Percentiles rank a stretch among this genome's conserved stretches.
Evolutionary conservation across 2,113 vertebrate species (phyloP).

Genomic region (Notarius quadriscutis): DNA sequence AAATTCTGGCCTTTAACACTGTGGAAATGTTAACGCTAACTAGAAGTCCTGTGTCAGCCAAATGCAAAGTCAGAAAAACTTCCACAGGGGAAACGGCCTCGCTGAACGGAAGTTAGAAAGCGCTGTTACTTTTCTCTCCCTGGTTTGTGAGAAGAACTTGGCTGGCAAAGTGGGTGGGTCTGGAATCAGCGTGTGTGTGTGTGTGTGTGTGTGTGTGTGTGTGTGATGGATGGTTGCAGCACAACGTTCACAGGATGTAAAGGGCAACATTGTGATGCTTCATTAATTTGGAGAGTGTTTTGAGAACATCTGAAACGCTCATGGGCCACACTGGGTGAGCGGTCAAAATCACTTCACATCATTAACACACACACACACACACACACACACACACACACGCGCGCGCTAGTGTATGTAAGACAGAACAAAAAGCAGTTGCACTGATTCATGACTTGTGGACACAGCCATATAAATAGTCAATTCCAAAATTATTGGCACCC

Average conservation of each 20-base stretch:
- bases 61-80: background rate
- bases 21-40: slow-evolving; percentile 15
- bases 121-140: background rate
- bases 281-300: slow-evolving; percentile 15
- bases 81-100: background rate
- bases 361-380: background rate
- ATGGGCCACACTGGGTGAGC: background rate
- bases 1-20: slow-evolving; percentile 12
- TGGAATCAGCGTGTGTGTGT: background rate
- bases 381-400: background rate
- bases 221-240: background rate
- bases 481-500: background rate
- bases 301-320: background rate
- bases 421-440: background rate
- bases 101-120: background rate
- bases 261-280: background rate
- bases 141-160: background rate
- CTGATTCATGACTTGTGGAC: background rate
- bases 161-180: background rate
- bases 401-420: background rate
- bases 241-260: slow-evolving; percentile 3
- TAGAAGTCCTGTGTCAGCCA: slow-evolving; percentile 18
- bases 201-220: background rate
- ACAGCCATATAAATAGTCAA: background rate
- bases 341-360: background rate